Evolutionary conservation across 2,797 vertebrate species (phyloP).

Genomic region (Takifugu rubripes): DNA sequence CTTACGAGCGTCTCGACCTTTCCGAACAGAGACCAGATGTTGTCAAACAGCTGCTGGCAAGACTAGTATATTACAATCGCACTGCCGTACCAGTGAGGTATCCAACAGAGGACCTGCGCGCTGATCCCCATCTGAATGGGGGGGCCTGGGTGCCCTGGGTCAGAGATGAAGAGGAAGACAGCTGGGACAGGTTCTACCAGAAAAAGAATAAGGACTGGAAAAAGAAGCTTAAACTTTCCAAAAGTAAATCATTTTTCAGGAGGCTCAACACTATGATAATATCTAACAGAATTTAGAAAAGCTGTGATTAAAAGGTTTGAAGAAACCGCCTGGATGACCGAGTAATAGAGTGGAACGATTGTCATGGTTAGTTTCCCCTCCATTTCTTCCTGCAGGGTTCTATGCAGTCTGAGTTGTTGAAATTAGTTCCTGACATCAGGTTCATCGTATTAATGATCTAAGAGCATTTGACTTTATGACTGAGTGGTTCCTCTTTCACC

Average conservation of each 20-base stretch:
- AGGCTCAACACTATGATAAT: constrained; percentile 91
- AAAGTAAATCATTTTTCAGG: constrained; percentile 88
- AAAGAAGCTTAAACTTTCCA: constrained; percentile 88
- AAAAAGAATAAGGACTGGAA: constrained; percentile 79
- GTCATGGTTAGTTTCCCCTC: no score
- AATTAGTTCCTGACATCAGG: background rate
- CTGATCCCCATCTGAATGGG: constrained; percentile 88
- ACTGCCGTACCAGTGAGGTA: constrained; percentile 94
- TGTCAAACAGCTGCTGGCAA: constrained; percentile 85
- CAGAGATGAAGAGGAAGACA: constrained; percentile 83
- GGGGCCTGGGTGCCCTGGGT: constrained; percentile 97
- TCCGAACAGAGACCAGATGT: constrained; percentile 85
- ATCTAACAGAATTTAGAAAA: constrained; percentile 87
- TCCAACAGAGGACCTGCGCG: constrained; percentile 88
- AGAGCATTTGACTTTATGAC: no score
- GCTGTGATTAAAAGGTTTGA: constrained; percentile 1
- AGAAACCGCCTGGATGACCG: background rate
- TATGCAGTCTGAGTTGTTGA: no score
- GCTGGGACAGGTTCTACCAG: constrained; percentile 68
- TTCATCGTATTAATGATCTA: no score
- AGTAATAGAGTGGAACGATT: background rate
- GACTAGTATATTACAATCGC: constrained; percentile 86
- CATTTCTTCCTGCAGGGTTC: no score
- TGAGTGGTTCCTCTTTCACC: no score
- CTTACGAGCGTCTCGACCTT: constrained; percentile 87